Evolutionary conservation across 2,888 invertebrate species (phyloP).

Genomic region (Linnaemya tessellans): DNA sequence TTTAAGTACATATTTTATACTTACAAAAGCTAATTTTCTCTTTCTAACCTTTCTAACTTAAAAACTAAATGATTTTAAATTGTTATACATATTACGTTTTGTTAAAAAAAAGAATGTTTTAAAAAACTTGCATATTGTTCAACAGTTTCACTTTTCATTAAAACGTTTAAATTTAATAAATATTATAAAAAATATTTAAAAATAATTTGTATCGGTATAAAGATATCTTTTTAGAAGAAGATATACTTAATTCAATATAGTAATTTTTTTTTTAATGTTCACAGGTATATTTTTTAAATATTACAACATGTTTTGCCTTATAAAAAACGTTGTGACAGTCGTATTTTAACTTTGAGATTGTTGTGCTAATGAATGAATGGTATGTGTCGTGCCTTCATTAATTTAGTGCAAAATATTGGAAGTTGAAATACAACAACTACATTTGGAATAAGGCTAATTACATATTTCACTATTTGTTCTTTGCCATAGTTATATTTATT

Average conservation of each 20-base stretch:
- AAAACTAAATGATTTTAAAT: conserved; percentile 60
- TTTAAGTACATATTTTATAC: conserved; percentile 52
- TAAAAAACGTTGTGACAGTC: neutral
- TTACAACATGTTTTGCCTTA: neutral
- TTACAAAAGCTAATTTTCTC: neutral
- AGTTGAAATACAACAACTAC: neutral
- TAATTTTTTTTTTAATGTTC: conserved; percentile 13
- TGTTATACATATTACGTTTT: conserved; percentile 48
- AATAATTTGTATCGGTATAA: conserved; percentile 4
- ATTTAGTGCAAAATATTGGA: neutral
- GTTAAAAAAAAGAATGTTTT: conserved; percentile 36
- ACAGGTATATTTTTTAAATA: conserved; percentile 46
- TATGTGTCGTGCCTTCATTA: neutral
- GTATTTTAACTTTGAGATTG: neutral
- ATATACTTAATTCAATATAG: neutral
- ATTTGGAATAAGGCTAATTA: neutral
- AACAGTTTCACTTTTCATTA: conserved; percentile 29
- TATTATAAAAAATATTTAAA: conserved; percentile 17
- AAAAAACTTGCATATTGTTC: conserved; percentile 32
- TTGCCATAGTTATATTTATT: conserved; percentile 62
- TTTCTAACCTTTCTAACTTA: conserved; percentile 1
- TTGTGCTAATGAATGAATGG: neutral
- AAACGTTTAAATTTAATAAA: conserved; percentile 17
- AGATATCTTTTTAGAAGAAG: conserved; percentile 46
- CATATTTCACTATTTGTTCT: conserved; percentile 27